Percentiles rank a stretch among this genome's conserved stretches.
phyloP scores from a whole-genome alignment of 2,113 vertebrate species.

The Cololabis saira region DNA sequence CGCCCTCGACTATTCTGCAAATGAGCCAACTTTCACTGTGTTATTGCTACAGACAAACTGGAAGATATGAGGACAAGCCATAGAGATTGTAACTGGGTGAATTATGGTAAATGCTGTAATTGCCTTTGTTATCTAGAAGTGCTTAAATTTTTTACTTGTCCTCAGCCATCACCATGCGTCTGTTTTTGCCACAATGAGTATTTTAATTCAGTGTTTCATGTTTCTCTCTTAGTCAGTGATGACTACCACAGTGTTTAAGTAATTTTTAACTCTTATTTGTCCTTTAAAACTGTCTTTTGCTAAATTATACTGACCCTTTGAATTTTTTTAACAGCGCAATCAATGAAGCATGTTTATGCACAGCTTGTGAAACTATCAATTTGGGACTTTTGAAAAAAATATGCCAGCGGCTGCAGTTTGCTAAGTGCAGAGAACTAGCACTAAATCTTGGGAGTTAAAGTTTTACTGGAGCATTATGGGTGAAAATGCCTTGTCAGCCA shows the following conservation, averaged over 20 bases:
- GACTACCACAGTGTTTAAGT: constrained; percentile 73
- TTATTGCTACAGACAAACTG: constrained; percentile 59
- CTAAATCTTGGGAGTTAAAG: constrained; percentile 99
- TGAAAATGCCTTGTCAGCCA: constrained; percentile 99
- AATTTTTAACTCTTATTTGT: constrained; percentile 88
- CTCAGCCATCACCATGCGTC: constrained; percentile 70
- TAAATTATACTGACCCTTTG: constrained; percentile 98
- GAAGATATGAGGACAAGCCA: constrained; percentile 60
- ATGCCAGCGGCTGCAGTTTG: constrained; percentile 96
- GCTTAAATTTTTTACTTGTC: constrained; percentile 70
- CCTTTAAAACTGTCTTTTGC: constrained; percentile 93
- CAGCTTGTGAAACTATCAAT: constrained; percentile 98
- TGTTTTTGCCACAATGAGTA: constrained; percentile 82
- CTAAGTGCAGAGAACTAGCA: constrained; percentile 94
- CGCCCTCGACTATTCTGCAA: constrained; percentile 52
- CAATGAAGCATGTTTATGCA: constrained; percentile 99
- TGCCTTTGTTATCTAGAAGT: constrained; percentile 70
- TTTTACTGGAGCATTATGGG: constrained; percentile 99
- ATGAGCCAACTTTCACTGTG: constrained; percentile 53
- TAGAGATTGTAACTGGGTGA: constrained; percentile 59
- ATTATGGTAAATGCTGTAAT: constrained; percentile 67
- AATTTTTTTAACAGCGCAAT: constrained; percentile 97
- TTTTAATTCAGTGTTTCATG: constrained; percentile 74
- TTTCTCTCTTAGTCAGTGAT: constrained; percentile 77
- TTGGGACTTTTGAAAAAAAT: constrained; percentile 93